phyloP scores from a whole-genome alignment of 1,140 invertebrate species.

The Euwallacea similis region DNA sequence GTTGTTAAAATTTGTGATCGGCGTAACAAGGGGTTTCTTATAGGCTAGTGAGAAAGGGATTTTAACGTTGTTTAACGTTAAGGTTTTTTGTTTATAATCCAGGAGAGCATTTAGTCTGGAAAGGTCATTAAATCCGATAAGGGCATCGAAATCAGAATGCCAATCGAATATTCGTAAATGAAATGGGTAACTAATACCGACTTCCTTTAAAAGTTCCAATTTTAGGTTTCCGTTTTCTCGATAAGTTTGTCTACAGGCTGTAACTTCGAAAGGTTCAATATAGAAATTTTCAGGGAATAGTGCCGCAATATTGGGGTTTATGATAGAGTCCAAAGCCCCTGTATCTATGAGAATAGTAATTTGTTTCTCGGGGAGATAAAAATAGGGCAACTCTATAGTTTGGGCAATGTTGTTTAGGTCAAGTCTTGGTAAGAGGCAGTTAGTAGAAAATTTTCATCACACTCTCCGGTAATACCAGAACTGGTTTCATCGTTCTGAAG shows the following conservation, averaged over 20 bases:
- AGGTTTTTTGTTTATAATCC: constrained; percentile 18
- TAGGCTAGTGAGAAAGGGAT: constrained; percentile 29
- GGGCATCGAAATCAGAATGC: constrained; percentile 25
- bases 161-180: constrained; percentile 17
- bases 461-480: no score
- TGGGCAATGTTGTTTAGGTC: no score
- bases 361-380: no score
- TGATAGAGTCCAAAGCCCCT: no score
- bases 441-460: no score
- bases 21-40: constrained; percentile 19
- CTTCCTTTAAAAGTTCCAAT: constrained; percentile 7
- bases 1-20: constrained; percentile 11
- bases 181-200: constrained; percentile 12
- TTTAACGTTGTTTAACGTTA: constrained; percentile 18
- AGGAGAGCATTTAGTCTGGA: constrained; percentile 5
- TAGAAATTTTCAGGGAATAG: constrained; percentile 17
- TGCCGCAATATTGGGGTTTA: no score
- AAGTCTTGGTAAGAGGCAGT: no score
- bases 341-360: no score
- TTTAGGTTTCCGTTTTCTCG: constrained; percentile 18
- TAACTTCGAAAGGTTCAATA: constrained; percentile 23
- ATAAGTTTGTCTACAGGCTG: constrained; percentile 13
- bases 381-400: no score
- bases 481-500: no score
- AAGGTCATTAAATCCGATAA: constrained; percentile 23